Conservation (phyloP, 1,140 invertebrate genomes). For the Proctacanthus coquilletti region DNA sequence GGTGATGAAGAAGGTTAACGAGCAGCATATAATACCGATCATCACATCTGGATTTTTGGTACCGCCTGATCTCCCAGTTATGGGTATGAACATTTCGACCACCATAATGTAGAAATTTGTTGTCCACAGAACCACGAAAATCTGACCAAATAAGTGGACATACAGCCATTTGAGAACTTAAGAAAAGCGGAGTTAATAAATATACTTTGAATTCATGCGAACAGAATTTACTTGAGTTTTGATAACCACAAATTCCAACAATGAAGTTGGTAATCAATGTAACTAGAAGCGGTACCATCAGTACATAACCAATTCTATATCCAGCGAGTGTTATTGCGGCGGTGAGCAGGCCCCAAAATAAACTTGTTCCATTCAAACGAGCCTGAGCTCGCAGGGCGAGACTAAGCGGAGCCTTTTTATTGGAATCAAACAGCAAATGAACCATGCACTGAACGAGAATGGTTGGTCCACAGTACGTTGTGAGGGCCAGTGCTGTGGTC, state of each 20-base stretch:
- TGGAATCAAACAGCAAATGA: conserved; percentile 4
- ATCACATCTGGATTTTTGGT: conserved; percentile 39
- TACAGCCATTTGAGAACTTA: conserved; percentile 17
- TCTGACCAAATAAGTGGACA: conserved; percentile 20
- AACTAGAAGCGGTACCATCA: conserved; percentile 33
- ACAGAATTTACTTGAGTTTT: conserved; percentile 18
- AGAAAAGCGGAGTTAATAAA: conserved; percentile 1
- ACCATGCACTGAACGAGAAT: conserved; percentile 8
- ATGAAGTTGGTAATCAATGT: conserved; percentile 23
- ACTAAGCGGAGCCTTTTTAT: conserved; percentile 8
- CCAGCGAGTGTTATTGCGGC: conserved; percentile 29
- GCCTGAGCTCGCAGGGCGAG: conserved; percentile 14
- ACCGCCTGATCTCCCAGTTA: conserved; percentile 41
- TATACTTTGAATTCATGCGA: too few relatives aligned
- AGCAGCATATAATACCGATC: conserved; percentile 24
- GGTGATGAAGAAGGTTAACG: conserved; percentile 24
- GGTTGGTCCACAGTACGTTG: conserved; percentile 10
- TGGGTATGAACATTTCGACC: conserved; percentile 37
- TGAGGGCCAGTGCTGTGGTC: conserved; percentile 6
- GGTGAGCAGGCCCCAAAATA: conserved; percentile 33
- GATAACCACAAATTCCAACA: conserved; percentile 15
- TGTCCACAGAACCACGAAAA: conserved; percentile 14
- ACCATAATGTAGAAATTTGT: conserved; percentile 12
- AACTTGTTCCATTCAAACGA: conserved; percentile 19
- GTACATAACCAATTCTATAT: conserved; percentile 32